Base-by-base conservation (phyloP, 2,797 vertebrate species). In the Moxostoma hubbsi region DNA sequence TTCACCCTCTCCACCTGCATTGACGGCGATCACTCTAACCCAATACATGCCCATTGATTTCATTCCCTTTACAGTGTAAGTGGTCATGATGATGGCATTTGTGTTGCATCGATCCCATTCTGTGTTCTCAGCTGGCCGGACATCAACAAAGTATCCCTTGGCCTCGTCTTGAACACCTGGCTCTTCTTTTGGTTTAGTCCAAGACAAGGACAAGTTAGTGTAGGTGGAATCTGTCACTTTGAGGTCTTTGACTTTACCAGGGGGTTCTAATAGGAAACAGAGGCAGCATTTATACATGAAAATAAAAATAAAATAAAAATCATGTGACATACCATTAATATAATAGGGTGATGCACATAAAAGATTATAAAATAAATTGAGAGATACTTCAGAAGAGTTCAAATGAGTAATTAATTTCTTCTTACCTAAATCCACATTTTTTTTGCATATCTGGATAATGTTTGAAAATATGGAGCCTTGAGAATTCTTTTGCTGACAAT, bases 81-180 rank as follows among this genome's bases (percentile, higher is more conserved):
- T 80, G 77, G 77, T 93, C 70, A 75, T 75, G 0, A 86, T 87
- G 80, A 95, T 88, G 0, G 89, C 88, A 63, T 92, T 92, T 7
- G 47, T 0, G 51, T 95, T 96, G 88, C 95, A 96, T 5, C 92
- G 93, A 71, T 86, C 90, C 97, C 97, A 98, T 15, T 88, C 94
- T 50, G 90, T 90, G 85, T 83, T 93, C 76, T 93, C 92, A 7
- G 92, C 89, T 75, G 92, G 90, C 15, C 94, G 88, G 81, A 97
- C 90, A 86, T 98, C 96, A 68, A 97, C 93, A 85, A 94, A 90
- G 5, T 96, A 98, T 47, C 95, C 96, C 73, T 93, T 96, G 46
- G 94, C 93, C 65, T 91, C 89, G 5, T 92, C 93, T 47, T 90
- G 82, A 53, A 89, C 88, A 36, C 89, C 92, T 0, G 90, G 63